Evolutionary conservation across 2,797 vertebrate genomes (phyloP), one percentile per base, ranked within the genome.

Genomic region (Enteromius unitaeniatus): DNA sequence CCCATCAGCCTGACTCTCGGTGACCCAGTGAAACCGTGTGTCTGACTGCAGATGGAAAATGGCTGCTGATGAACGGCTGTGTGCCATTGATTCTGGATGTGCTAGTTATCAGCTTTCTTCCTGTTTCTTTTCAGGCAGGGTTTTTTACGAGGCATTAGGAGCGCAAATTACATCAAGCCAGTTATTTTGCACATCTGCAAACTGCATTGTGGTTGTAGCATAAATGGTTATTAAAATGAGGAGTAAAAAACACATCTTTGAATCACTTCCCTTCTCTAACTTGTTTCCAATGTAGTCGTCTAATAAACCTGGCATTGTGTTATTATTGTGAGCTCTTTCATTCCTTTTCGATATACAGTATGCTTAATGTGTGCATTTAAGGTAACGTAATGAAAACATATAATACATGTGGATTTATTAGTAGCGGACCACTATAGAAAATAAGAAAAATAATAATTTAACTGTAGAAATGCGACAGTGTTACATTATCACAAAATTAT

Each of bases 21-120:
- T 92, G 92, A 93, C 91, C 93, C 84, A 91, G 88, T 88, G 89
- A 91, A 89, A 91, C 87, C 89, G 81, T 75, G 58, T 70, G 85
- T 87, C 85, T 81, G 55, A 79, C 89, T 86, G 79, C 77, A 87
- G 81, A 79, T 58, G 15, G 40, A 74, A 88, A 84, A 86, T 86
- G 80, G 70, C 76, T 83, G 68, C 26, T 51, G 42, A 60, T 82
- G 69, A 73, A 49, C 9, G 26, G 17, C 45, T 67, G 72, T 49
- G 21, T 67, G 69, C 47, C 55, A 64, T 65, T 78, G 76, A 65
- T 78, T 78, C 40, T 64, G 60, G 19, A 31, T 49, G 58, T 64
- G 81, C 42, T 76, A 23, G 58, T 47, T n/a, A 4, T 53, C 3
- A 0, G 28, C 6, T 51, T 53, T 51, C 45, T 79, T 68, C 49